Conservation (phyloP, 2,113 vertebrate species). For the Bubo scandiacus region DNA sequence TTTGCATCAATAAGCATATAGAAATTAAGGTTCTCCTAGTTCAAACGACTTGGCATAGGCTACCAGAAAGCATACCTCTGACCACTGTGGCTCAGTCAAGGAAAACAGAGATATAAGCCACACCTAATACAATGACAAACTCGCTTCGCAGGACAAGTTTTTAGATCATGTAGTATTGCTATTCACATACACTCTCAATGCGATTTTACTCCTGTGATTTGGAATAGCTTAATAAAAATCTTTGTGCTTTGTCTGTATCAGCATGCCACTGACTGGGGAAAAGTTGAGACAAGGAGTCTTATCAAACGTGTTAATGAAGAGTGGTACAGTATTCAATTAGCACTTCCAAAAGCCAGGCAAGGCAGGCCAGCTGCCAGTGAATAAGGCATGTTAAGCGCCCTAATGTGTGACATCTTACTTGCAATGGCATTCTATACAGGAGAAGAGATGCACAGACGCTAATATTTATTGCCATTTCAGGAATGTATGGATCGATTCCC, state of each 20-base stretch:
- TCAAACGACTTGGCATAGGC: neutral
- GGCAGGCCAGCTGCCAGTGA: neutral
- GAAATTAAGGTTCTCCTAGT: neutral
- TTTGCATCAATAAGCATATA: neutral
- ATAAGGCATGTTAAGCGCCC: neutral
- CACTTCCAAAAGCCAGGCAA: neutral
- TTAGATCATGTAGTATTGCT: neutral
- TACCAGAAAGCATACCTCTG: neutral
- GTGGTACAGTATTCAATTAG: neutral
- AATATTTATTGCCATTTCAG: neutral
- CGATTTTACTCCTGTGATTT: neutral
- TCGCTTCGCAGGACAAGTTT: neutral
- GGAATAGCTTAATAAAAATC: neutral
- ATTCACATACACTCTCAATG: neutral
- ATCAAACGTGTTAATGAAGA: neutral
- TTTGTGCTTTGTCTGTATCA: neutral
- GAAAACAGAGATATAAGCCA: neutral
- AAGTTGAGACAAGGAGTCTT: neutral
- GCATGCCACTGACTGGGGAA: neutral
- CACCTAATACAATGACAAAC: neutral
- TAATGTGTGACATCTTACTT: neutral
- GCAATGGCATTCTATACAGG: neutral
- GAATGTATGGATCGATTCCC: neutral
- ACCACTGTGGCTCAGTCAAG: neutral
- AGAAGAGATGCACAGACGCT: neutral